A percentile compares a stretch with the other conserved stretches of the same genome.
These are phyloP conservation scores for Beroe forskalii DNA, from an alignment of 37 sponge, comb jelly and placozoan genomes.

Conservation along the genomic window DNA sequence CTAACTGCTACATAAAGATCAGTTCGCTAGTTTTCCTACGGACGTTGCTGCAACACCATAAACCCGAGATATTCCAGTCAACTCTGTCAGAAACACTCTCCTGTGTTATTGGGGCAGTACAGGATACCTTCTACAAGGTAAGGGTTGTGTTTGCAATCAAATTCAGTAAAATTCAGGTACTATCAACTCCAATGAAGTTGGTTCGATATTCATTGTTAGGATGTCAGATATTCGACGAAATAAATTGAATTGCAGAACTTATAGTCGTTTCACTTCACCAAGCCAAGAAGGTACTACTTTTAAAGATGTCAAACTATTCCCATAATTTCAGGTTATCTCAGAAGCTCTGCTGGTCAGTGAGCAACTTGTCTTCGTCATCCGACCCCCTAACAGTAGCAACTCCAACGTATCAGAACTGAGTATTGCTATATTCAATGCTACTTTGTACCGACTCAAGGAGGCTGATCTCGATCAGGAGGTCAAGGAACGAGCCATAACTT, in stretches of 20 bases:
- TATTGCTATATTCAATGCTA: slow-evolving; percentile 66
- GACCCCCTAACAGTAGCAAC: slow-evolving; percentile 75
- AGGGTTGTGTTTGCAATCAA: too few species aligned
- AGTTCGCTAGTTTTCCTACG: slow-evolving; percentile 89
- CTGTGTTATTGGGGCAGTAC: slow-evolving; percentile 80
- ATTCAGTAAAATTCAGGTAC: too few species aligned
- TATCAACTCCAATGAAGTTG: not conserved
- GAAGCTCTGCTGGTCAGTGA: slow-evolving; percentile 89
- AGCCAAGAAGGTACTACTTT: too few species aligned
- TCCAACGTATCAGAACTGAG: slow-evolving; percentile 6
- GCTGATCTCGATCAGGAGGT: slow-evolving; percentile 99
- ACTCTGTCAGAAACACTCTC: slow-evolving; percentile 68
- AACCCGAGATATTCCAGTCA: slow-evolving; percentile 79
- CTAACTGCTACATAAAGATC: slow-evolving; percentile 94
- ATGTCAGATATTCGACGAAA: not conserved
- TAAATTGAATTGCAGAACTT: too few species aligned
- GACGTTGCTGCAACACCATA: slow-evolving; percentile 78
- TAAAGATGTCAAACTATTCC: too few species aligned
- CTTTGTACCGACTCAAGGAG: slow-evolving; percentile 83
- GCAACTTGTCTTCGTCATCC: slow-evolving; percentile 81
- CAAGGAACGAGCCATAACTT: slow-evolving; percentile 96
- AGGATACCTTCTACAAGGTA: slow-evolving; percentile 91
- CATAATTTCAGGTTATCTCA: slow-evolving; percentile 79
- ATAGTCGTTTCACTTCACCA: too few species aligned
- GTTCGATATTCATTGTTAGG: not conserved